Percentiles rank a stretch among this genome's conserved stretches.
Conservation (phyloP, 2,113 vertebrate genomes). For the Chrysochloris asiatica region DNA sequence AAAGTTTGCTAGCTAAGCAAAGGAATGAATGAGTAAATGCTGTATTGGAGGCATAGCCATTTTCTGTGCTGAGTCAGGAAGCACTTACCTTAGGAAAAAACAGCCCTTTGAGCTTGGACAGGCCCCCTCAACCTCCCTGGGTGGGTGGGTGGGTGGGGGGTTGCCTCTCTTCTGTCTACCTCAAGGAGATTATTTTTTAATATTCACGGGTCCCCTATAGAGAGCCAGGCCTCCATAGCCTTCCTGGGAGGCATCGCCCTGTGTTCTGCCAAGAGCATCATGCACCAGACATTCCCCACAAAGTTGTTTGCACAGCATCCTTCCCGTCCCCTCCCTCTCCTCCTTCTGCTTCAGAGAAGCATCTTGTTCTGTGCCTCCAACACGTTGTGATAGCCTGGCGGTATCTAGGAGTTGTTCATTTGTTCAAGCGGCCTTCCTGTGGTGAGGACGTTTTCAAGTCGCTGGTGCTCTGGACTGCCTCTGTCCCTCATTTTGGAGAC, state of each 20-base stretch:
- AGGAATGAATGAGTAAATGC: neutral
- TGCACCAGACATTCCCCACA: neutral
- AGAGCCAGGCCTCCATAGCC: neutral
- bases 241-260: neutral
- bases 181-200: neutral
- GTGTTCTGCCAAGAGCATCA: neutral
- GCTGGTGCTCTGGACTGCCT: neutral
- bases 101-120: neutral
- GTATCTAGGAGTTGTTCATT: conserved; percentile 26
- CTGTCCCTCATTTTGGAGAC: neutral
- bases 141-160: neutral
- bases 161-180: neutral
- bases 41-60: neutral
- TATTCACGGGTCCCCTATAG: neutral
- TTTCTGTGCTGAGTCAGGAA: neutral
- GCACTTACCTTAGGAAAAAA: neutral
- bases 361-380: conserved; percentile 16
- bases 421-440: conserved; percentile 29
- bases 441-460: neutral
- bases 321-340: neutral
- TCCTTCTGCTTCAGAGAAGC: conserved; percentile 27
- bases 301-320: neutral
- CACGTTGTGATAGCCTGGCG: neutral
- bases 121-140: neutral
- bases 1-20: neutral